Percentiles rank a stretch among this genome's conserved stretches.
These are phyloP conservation scores for Syrmaticus mikado DNA, from an alignment of 2,113 vertebrate genomes.

Conservation along the genomic window DNA sequence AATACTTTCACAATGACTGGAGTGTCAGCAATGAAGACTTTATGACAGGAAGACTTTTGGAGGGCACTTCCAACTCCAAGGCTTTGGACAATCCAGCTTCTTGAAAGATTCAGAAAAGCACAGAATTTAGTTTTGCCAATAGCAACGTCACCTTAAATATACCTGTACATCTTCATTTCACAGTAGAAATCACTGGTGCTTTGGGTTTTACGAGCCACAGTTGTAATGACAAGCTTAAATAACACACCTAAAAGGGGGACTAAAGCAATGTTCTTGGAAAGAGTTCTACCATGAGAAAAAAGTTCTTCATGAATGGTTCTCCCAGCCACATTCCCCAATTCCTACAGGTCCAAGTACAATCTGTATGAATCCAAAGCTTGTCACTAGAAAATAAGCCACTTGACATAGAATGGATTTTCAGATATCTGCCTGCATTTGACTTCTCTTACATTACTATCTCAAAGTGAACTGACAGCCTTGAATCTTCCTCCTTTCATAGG, in stretches of 20 bases:
- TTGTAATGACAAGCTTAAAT: not conserved
- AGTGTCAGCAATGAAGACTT: not conserved
- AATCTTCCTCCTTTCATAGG: not conserved
- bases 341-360: fast-evolving
- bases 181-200: not conserved
- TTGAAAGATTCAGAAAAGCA: not conserved
- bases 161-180: too few species aligned
- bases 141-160: not conserved
- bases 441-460: not conserved
- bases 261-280: not conserved
- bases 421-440: not conserved
- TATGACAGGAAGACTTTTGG: not conserved
- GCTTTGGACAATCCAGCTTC: not conserved
- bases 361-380: not conserved
- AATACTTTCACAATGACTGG: not conserved
- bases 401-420: not conserved
- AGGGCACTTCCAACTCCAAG: not conserved
- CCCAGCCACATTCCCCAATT: not conserved
- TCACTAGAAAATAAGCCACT: not conserved
- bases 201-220: not conserved
- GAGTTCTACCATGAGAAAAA: not conserved
- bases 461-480: not conserved
- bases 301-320: not conserved
- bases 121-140: not conserved
- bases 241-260: not conserved